Evolutionary conservation across 2,888 invertebrate species (phyloP).

Genomic region (Ypsolopha scabrella): DNA sequence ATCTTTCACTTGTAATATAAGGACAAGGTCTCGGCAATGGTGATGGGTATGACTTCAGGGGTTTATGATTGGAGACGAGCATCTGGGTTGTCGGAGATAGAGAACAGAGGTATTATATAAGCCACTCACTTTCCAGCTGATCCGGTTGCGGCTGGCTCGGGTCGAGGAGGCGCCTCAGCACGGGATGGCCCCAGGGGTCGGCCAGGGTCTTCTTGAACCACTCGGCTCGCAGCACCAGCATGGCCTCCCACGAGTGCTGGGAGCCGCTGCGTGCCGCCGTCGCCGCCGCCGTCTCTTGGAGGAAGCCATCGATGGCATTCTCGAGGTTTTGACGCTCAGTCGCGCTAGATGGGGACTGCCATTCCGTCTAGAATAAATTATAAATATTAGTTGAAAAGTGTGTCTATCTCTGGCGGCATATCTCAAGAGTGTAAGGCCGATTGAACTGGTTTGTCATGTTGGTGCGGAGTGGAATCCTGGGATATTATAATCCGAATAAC

Average conservation of each 20-base stretch:
- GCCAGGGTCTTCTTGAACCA: slow-evolving; percentile 66
- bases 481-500: no score
- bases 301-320: slow-evolving; percentile 37
- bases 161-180: slow-evolving; percentile 66
- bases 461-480: no score
- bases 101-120: no score
- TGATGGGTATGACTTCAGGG: no score
- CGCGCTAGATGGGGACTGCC: slow-evolving; percentile 40
- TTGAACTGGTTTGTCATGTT: no score
- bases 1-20: no score
- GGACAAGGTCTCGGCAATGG: no score
- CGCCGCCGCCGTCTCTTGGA: slow-evolving; percentile 41
- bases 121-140: slow-evolving; percentile 35
- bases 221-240: slow-evolving; percentile 63
- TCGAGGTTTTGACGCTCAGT: slow-evolving; percentile 33
- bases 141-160: slow-evolving; percentile 59
- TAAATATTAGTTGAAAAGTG: neutral
- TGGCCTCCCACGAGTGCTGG: slow-evolving; percentile 32
- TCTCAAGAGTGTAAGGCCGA: no score
- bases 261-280: slow-evolving; percentile 38
- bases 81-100: no score
- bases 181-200: slow-evolving; percentile 68
- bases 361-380: slow-evolving; percentile 38
- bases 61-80: no score
- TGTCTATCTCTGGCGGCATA: no score